Evolutionary conservation across 1,140 invertebrate species (phyloP).

Genomic region (Magallana angulata): DNA sequence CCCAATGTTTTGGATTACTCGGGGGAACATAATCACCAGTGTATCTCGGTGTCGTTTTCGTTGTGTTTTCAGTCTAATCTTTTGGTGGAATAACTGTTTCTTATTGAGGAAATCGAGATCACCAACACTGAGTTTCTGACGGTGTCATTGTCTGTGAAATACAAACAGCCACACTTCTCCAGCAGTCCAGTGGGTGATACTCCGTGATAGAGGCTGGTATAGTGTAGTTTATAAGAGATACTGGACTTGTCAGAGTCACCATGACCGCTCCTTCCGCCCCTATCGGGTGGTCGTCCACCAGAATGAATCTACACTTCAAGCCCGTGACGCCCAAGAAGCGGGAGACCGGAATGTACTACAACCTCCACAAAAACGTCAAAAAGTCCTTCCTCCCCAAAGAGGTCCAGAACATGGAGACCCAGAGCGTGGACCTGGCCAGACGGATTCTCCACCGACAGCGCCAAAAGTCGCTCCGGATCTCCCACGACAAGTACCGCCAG

Average conservation of each 20-base stretch:
- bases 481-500: neutral
- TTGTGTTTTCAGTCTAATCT: neutral
- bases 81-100: neutral
- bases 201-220: neutral
- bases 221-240: too few relatives aligned
- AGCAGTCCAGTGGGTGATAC: neutral
- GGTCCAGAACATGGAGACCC: constrained; percentile 46
- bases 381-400: constrained; percentile 53
- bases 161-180: neutral
- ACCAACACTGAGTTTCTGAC: neutral
- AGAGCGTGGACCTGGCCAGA: constrained; percentile 52
- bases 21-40: neutral
- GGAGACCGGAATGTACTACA: constrained; percentile 50
- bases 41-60: constrained; percentile 17
- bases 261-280: constrained; percentile 39
- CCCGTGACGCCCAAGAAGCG: constrained; percentile 39
- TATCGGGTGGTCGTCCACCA: constrained; percentile 49
- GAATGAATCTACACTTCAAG: constrained; percentile 55
- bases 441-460: constrained; percentile 57
- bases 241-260: neutral
- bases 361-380: constrained; percentile 51
- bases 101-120: constrained; percentile 1
- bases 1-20: constrained; percentile 29
- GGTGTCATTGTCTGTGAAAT: neutral
- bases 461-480: constrained; percentile 39